Percentiles rank a stretch among this genome's conserved stretches.
Conservation (phyloP, 2,113 vertebrate genomes). For the Xenus cinereus region DNA sequence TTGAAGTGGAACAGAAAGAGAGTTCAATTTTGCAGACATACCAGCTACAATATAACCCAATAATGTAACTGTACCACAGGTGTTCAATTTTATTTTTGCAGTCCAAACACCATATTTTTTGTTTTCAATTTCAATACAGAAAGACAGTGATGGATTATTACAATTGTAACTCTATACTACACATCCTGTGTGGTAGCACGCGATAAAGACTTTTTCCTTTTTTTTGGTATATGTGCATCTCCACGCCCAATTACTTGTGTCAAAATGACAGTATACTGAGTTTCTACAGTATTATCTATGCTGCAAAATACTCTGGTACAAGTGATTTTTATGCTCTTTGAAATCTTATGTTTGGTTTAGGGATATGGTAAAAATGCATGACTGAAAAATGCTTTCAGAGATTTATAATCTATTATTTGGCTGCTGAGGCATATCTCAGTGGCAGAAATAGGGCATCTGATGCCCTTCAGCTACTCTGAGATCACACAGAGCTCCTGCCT, state of each 20-base stretch:
- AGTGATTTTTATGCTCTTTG: slow-evolving; percentile 48
- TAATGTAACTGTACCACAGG: not conserved
- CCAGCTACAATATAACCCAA: not conserved
- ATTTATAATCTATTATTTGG: slow-evolving; percentile 33
- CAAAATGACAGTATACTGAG: not conserved
- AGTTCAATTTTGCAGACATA: not conserved
- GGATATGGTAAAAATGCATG: slow-evolving; percentile 11
- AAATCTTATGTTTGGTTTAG: slow-evolving; percentile 13
- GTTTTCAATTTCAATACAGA: slow-evolving; percentile 10
- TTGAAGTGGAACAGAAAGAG: not conserved
- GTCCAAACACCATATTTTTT: not conserved
- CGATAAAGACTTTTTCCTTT: not conserved
- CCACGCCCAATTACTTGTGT: slow-evolving; percentile 5
- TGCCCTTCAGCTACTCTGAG: slow-evolving; percentile 39
- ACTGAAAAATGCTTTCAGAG: slow-evolving; percentile 45
- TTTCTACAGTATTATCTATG: slow-evolving; percentile 22
- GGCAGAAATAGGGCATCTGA: slow-evolving; percentile 58
- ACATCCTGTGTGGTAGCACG: not conserved
- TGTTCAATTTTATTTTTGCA: not conserved
- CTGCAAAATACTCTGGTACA: slow-evolving; percentile 8
- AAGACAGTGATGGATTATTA: slow-evolving; percentile 39
- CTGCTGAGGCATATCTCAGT: slow-evolving; percentile 10
- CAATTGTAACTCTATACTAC: not conserved
- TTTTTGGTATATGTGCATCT: not conserved
- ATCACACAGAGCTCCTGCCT: slow-evolving; percentile 33